Evolutionary conservation across 2,797 vertebrate species (phyloP), one percentile per base, ranked within the genome.

Genomic region (Typhlichthys subterraneus): DNA sequence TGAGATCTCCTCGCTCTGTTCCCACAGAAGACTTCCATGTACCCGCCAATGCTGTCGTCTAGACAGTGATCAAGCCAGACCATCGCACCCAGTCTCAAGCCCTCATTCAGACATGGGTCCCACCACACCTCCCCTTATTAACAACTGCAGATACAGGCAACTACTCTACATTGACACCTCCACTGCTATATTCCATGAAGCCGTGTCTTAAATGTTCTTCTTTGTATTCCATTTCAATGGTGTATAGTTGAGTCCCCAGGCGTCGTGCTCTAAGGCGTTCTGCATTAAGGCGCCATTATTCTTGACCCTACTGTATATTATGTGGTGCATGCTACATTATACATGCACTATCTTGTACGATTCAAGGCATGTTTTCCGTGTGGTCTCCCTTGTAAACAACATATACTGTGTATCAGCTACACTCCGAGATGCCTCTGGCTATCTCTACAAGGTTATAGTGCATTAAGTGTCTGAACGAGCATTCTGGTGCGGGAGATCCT

Each of bases 331-430:
- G 72, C 77, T 90, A 85, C 84, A 92, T 91, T 92, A 90, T 89
- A 88, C 83, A 92, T 90, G 87, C 81, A 78, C 79, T 59, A 83
- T 84, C 87, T 91, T 89, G 85, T 87, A 87, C 73, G 86, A 86
- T 90, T 90, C 87, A 81, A 86, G 82, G 82, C 87, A 81, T 87
- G 85, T 91, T 91, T 91, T 91, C 88, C 77, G 72, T 87, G 84
- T 85, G 87, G 85, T 83, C 87, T 90, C 78, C 72, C 77, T 75
- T 76, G 78, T 70, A 88, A 87, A 87, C 80, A 82, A 81, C 82
- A 79, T 57, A 80, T 57, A 80, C 57, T 75, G 77, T 80, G 85
- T 77, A 88, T 82, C 64, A 54, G 82, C 85, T 80, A 80, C 82
- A 86, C 79, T 70, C 76, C 70, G 74, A 85, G 84, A 76, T 55